These are phyloP conservation scores for Limenitis camilla DNA, from an alignment of 2,888 invertebrate genomes.

Conservation along the genomic window DNA sequence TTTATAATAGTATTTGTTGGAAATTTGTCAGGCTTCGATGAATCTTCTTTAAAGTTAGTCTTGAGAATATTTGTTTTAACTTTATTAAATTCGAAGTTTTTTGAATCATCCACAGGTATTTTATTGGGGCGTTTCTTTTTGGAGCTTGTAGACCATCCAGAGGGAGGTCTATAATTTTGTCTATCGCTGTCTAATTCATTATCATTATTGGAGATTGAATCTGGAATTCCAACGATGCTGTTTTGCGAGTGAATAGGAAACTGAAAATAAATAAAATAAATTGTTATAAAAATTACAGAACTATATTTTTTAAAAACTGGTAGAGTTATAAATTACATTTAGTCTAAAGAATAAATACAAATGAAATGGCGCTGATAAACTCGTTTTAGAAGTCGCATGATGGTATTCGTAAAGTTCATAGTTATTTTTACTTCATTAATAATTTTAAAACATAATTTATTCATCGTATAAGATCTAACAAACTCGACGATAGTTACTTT, in stretches of 20 bases:
- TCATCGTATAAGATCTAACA: too few relatives aligned
- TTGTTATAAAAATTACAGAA: neutral
- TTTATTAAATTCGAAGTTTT: neutral
- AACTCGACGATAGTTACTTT: too few relatives aligned
- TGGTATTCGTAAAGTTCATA: neutral
- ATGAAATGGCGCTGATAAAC: neutral
- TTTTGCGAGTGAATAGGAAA: too few relatives aligned
- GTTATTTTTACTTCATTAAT: too few relatives aligned
- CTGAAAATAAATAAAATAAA: too few relatives aligned
- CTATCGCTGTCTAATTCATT: slow-evolving; percentile 60
- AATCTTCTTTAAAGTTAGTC: slow-evolving; percentile 1
- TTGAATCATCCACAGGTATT: neutral
- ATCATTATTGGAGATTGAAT: slow-evolving; percentile 55
- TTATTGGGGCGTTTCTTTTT: slow-evolving; percentile 11
- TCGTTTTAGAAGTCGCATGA: neutral
- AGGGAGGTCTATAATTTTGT: slow-evolving; percentile 66
- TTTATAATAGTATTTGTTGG: slow-evolving; percentile 18
- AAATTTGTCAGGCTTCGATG: neutral
- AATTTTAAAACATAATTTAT: too few relatives aligned
- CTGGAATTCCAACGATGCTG: slow-evolving; percentile 58
- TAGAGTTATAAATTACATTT: neutral
- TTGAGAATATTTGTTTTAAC: neutral
- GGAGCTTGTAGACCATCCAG: slow-evolving; percentile 69
- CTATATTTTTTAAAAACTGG: neutral
- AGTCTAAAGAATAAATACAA: neutral